Evolutionary conservation across 2,113 vertebrate genomes (phyloP).

Genomic region (Nannobrachium achirus): DNA sequence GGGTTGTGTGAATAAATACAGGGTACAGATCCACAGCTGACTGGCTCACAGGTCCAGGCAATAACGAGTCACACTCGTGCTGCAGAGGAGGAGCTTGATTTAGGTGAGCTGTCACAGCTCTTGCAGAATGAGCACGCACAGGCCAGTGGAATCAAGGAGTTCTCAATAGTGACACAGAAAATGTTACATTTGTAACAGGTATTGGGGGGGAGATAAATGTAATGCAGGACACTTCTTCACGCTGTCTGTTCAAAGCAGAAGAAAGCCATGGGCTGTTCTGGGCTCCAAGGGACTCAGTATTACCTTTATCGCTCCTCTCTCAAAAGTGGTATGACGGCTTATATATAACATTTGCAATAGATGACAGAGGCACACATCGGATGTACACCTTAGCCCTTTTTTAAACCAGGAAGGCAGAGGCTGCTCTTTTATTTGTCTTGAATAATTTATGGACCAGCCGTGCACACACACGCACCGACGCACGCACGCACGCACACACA

Average conservation of each 20-base stretch:
- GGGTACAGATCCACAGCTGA: slow-evolving; percentile 62
- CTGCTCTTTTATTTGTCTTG: slow-evolving; percentile 43
- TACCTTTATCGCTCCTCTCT: no score
- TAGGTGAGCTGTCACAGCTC: slow-evolving; percentile 68
- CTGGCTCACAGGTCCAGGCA: slow-evolving; percentile 62
- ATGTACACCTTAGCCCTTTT: slow-evolving; percentile 24
- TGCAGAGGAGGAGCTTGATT: slow-evolving; percentile 77
- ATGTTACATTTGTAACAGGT: slow-evolving; percentile 25
- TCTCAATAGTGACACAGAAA: slow-evolving; percentile 38
- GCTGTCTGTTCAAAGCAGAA: no score
- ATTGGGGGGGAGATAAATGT: slow-evolving; percentile 15
- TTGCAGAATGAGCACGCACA: slow-evolving; percentile 44
- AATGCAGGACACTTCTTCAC: no score
- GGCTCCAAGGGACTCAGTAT: no score
- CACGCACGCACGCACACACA: background rate
- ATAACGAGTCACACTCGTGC: slow-evolving; percentile 70
- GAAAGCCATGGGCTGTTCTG: no score
- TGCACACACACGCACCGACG: slow-evolving; percentile 31
- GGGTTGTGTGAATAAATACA: slow-evolving; percentile 72
- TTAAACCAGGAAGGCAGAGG: slow-evolving; percentile 18
- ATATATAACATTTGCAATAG: no score
- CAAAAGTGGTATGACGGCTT: no score
- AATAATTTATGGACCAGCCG: slow-evolving; percentile 56
- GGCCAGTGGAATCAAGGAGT: slow-evolving; percentile 38
- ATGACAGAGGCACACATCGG: slow-evolving; percentile 7